Evolutionary conservation across 2,113 vertebrate genomes (phyloP).

Genomic region (Nothoprocta pentlandii): DNA sequence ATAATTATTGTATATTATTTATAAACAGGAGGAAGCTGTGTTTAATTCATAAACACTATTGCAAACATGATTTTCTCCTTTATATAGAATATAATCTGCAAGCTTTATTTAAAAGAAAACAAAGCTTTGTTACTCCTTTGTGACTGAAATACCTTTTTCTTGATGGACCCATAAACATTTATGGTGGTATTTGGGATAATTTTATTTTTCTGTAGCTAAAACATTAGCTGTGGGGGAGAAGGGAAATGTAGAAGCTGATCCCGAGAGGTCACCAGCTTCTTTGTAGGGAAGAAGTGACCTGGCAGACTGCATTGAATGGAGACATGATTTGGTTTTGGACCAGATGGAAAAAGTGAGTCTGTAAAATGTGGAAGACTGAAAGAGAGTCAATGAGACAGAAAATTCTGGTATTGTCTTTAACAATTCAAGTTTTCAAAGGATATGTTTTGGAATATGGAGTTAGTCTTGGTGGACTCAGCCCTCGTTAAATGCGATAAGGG

Average conservation of each 20-base stretch:
- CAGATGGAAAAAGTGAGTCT: slow-evolving; percentile 3
- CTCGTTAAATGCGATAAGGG: background rate
- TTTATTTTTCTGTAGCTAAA: background rate
- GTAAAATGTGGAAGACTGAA: background rate
- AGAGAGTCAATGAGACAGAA: background rate
- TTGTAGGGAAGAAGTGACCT: background rate
- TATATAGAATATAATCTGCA: background rate
- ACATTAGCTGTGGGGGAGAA: background rate
- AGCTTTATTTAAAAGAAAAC: background rate
- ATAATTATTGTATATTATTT: no score
- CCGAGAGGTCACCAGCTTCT: background rate
- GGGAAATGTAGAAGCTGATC: background rate
- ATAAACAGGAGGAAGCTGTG: background rate
- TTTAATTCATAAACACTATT: background rate
- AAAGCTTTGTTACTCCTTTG: background rate
- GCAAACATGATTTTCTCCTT: background rate
- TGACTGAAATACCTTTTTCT: background rate
- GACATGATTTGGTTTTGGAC: background rate
- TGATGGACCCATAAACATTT: background rate
- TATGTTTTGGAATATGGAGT: slow-evolving; percentile 25
- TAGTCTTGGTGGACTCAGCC: slow-evolving; percentile 3
- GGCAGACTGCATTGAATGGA: background rate
- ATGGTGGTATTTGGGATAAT: background rate
- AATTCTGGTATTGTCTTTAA: background rate
- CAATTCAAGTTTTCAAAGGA: background rate